Evolutionary conservation across 2,113 vertebrate genomes (phyloP).

Genomic region (Vidua chalybeata): DNA sequence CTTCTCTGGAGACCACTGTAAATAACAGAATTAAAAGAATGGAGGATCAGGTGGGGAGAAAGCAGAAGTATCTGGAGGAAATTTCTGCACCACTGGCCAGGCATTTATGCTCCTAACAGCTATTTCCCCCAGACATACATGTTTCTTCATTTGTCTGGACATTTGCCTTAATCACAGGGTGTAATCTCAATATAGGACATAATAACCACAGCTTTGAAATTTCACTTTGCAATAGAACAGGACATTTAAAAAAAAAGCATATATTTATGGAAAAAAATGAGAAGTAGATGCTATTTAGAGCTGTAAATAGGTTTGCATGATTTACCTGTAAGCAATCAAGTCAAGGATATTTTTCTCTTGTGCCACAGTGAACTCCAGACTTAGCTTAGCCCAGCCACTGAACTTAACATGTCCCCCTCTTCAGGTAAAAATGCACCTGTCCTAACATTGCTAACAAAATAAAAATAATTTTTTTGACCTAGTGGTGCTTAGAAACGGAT

Average conservation of each 20-base stretch:
- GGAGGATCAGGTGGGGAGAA: not conserved
- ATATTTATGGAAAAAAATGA: not conserved
- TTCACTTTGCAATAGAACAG: not conserved
- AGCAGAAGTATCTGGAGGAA: constrained; percentile 39
- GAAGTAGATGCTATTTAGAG: not conserved
- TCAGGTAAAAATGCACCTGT: not conserved
- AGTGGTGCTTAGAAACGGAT: not conserved
- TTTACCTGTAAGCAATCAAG: not conserved
- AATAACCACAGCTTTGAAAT: not conserved
- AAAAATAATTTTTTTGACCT: not conserved
- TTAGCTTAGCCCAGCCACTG: not conserved
- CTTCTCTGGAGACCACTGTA: not conserved
- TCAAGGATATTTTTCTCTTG: not conserved
- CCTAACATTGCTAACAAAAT: not conserved
- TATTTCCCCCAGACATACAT: not conserved
- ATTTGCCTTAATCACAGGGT: not conserved
- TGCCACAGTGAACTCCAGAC: not conserved
- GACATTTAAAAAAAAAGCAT: not conserved
- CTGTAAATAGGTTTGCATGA: not conserved
- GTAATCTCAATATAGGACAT: not conserved
- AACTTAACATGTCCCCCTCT: accelerated
- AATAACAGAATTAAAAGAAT: not conserved
- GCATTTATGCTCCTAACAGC: constrained; percentile 16
- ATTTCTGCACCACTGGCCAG: constrained; percentile 47
- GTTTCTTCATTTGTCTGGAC: not conserved